Conservation (phyloP, 37 sponge, comb jelly and placozoan species). For the Agelas oroides region DNA sequence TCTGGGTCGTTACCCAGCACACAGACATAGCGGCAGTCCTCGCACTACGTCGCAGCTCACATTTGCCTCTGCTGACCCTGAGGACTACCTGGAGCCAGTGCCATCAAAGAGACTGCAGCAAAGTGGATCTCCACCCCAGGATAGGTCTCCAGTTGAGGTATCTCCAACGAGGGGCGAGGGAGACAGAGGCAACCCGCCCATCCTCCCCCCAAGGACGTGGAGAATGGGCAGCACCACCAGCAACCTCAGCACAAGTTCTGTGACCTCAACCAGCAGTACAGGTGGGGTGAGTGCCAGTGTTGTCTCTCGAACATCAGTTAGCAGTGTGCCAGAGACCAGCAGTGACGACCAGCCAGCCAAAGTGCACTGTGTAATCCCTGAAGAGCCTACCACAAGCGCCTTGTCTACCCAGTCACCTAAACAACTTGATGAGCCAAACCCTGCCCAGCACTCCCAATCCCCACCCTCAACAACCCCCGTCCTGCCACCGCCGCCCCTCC, state of each 20-base stretch:
- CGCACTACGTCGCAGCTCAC: background rate
- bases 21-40: background rate
- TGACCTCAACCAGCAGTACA: background rate
- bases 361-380: too few relatives aligned
- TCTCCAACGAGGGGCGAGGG: too few relatives aligned
- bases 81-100: conserved; percentile 60
- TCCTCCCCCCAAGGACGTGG: conserved; percentile 36
- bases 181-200: too few relatives aligned
- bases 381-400: background rate
- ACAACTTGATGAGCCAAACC: background rate
- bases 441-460: too few relatives aligned
- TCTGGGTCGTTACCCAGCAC: background rate
- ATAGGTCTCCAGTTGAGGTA: too few relatives aligned
- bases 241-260: background rate
- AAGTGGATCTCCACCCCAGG: background rate
- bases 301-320: too few relatives aligned
- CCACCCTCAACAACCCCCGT: background rate
- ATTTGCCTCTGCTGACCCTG: conserved; percentile 33
- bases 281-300: background rate
- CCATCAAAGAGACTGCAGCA: background rate
- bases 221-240: conserved; percentile 22
- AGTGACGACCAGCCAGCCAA: too few relatives aligned
- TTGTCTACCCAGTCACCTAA: background rate
- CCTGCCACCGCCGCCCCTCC: conserved; percentile 49
- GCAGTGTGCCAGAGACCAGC: too few relatives aligned